phyloP scores from a whole-genome alignment of 1,140 invertebrate genomes.

The Heterodera schachtii region DNA sequence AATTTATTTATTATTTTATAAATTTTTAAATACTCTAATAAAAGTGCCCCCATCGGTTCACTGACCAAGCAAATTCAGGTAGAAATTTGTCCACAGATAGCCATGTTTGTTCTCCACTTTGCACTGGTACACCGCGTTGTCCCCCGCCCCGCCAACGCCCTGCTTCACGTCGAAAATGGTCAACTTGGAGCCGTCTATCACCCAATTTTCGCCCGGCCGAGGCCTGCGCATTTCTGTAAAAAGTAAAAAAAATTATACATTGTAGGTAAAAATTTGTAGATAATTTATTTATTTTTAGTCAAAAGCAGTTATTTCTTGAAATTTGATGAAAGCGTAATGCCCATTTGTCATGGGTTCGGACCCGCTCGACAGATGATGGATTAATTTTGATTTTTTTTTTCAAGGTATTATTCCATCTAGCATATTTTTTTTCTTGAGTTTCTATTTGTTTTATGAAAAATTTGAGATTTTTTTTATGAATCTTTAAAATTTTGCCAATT shows the following conservation, averaged over 20 bases:
- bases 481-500: no score
- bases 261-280: neutral
- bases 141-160: slow-evolving; percentile 69
- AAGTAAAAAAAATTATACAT: slow-evolving; percentile 11
- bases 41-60: neutral
- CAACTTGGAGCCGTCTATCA: slow-evolving; percentile 74
- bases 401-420: no score
- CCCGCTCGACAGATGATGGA: no score
- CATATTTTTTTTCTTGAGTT: no score
- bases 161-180: slow-evolving; percentile 81
- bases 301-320: no score
- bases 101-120: slow-evolving; percentile 96
- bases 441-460: no score
- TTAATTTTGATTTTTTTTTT: no score
- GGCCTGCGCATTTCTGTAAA: slow-evolving; percentile 56
- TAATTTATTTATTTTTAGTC: neutral
- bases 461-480: no score
- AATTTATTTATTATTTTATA: no score
- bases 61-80: slow-evolving; percentile 83
- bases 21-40: no score
- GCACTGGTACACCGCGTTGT: slow-evolving; percentile 96
- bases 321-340: no score
- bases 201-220: slow-evolving; percentile 68
- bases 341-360: no score
- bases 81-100: slow-evolving; percentile 80